phyloP scores from a whole-genome alignment of 2,113 vertebrate genomes.

The Pristiophorus japonicus region DNA sequence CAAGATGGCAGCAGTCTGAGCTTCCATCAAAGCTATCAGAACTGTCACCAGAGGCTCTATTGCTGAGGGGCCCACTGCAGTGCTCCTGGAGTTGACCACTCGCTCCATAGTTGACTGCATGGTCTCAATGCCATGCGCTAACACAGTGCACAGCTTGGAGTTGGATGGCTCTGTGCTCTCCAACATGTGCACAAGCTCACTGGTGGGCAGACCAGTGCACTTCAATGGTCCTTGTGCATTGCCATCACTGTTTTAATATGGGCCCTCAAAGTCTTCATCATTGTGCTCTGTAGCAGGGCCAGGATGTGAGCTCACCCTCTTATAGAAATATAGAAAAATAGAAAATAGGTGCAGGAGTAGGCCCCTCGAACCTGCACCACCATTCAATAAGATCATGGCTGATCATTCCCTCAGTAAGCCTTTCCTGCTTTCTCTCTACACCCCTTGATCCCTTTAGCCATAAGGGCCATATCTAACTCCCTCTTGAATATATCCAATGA shows the following conservation, averaged over 20 bases:
- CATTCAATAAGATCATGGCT: no score
- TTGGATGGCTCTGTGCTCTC: background rate
- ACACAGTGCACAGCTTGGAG: background rate
- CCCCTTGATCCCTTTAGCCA: no score
- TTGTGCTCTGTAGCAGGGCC: background rate
- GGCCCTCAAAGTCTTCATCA: background rate
- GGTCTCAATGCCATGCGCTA: background rate
- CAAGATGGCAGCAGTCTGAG: background rate
- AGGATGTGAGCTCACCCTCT: background rate
- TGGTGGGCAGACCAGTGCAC: background rate
- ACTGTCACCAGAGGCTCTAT: background rate
- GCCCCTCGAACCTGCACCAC: no score
- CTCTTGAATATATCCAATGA: no score
- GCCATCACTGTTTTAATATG: background rate
- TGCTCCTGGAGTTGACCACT: background rate
- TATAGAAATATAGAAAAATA: no score
- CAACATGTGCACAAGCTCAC: background rate
- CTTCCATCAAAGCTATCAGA: background rate
- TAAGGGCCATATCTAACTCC: no score
- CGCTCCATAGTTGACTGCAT: background rate
- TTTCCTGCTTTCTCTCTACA: no score
- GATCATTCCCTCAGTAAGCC: no score
- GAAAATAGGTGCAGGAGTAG: no score
- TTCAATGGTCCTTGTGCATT: background rate
- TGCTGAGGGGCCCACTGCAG: background rate